A percentile compares a stretch with the other conserved stretches of the same genome.
These are phyloP conservation scores for Paramuricea clavata DNA, from an alignment of 92 coral and sea anemone genomes.

Conservation along the genomic window DNA sequence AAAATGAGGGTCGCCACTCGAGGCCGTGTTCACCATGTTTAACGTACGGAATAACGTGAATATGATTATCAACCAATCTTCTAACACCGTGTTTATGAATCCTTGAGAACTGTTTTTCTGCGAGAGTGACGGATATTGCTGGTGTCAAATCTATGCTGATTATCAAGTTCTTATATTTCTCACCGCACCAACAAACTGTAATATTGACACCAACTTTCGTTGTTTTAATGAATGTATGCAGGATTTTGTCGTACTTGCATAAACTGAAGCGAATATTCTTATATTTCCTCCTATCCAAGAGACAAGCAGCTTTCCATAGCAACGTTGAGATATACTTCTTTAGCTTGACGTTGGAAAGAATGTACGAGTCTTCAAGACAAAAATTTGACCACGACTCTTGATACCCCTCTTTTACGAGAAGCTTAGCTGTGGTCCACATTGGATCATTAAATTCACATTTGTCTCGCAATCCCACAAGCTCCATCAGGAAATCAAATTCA, in stretches of 20 bases:
- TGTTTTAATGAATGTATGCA: not conserved
- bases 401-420: slow-evolving; percentile 1
- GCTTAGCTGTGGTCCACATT: not conserved
- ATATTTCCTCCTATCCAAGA: slow-evolving; percentile 26
- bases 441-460: not conserved
- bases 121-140: slow-evolving; percentile 16
- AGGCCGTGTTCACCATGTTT: not conserved
- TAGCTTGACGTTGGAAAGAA: not conserved
- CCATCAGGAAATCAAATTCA: slow-evolving; percentile 59
- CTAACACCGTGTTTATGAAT: not conserved
- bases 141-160: slow-evolving; percentile 54
- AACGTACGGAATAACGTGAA: slow-evolving; percentile 45
- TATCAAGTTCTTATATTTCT: not conserved
- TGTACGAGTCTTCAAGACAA: not conserved
- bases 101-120: not conserved
- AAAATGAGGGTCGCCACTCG: not conserved
- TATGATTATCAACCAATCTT: not conserved
- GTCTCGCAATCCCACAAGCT: slow-evolving; percentile 31
- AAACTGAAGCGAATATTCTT: slow-evolving; percentile 28
- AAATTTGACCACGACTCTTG: slow-evolving; percentile 23
- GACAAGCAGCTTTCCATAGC: slow-evolving; percentile 20
- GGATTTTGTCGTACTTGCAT: slow-evolving; percentile 1
- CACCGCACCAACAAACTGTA: slow-evolving; percentile 38
- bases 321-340: not conserved
- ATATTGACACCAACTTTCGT: slow-evolving; percentile 54